phyloP scores from a whole-genome alignment of 2,888 invertebrate genomes.

The Drosophila putrida region DNA sequence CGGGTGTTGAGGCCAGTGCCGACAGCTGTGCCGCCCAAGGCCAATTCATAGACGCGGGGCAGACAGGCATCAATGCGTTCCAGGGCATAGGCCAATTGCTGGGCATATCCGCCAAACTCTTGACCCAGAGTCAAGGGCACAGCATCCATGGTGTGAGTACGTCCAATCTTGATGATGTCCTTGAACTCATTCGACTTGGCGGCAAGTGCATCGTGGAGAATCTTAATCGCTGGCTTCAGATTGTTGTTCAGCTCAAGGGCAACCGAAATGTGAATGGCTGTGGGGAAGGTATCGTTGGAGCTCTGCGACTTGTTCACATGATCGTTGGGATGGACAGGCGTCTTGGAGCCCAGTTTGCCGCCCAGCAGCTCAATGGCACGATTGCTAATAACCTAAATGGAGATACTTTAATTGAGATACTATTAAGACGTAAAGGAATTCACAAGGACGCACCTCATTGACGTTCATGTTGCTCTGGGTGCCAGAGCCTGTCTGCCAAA shows the following conservation, averaged over 20 bases:
- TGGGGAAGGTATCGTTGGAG: conserved; percentile 99
- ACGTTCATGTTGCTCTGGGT: conserved; percentile 99
- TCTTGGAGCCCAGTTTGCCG: conserved; percentile 96
- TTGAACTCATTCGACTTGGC: conserved; percentile 93
- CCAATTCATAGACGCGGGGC: conserved; percentile 95
- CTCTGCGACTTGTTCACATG: conserved; percentile 99
- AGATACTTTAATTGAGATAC: neutral
- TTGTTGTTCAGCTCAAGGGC: conserved; percentile 94
- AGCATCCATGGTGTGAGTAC: conserved; percentile 95
- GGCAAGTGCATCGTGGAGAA: conserved; percentile 90
- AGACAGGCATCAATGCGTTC: conserved; percentile 93
- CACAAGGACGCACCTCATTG: conserved; percentile 90
- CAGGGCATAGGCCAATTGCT: conserved; percentile 94
- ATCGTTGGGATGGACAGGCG: conserved; percentile 99
- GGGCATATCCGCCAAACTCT: conserved; percentile 97
- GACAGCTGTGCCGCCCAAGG: conserved; percentile 98
- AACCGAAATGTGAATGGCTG: conserved; percentile 99
- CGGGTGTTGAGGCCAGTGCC: conserved; percentile 98
- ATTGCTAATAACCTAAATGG: conserved; percentile 91
- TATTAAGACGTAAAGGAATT: no score
- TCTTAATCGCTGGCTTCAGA: conserved; percentile 92
- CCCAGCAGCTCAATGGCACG: conserved; percentile 95
- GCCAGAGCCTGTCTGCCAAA: conserved; percentile 99
- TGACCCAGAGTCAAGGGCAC: conserved; percentile 98
- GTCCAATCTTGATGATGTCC: conserved; percentile 97